Conservation (phyloP, 2,888 invertebrate species). For the Caenorhabditis sp. region DNA sequence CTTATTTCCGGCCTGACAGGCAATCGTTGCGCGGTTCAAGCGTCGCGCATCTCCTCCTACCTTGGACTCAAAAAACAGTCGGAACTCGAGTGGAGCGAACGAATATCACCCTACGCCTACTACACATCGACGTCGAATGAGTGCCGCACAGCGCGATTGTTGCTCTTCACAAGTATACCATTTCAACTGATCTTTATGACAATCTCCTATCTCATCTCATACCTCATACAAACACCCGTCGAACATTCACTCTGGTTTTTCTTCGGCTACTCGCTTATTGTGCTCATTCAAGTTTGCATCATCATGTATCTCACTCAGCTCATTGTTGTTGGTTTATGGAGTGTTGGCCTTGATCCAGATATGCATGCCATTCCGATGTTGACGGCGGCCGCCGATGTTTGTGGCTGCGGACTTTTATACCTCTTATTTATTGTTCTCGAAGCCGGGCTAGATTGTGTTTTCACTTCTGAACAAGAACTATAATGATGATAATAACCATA, state of each 20-base stretch:
- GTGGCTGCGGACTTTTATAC: slow-evolving; percentile 40
- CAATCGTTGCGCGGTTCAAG: slow-evolving; percentile 46
- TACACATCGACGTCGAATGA: slow-evolving; percentile 15
- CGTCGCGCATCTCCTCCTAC: slow-evolving; percentile 43
- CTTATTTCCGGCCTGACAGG: slow-evolving; percentile 47
- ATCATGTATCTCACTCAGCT: slow-evolving; percentile 43
- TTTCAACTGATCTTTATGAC: slow-evolving; percentile 34
- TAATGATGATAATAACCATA: too few relatives aligned
- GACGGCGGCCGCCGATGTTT: slow-evolving; percentile 45
- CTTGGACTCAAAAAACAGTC: slow-evolving; percentile 35
- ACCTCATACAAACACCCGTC: slow-evolving; percentile 9
- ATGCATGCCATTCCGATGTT: slow-evolving; percentile 50
- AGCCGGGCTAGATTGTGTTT: slow-evolving; percentile 8
- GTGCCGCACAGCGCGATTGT: slow-evolving; percentile 19
- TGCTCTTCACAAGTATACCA: slow-evolving; percentile 32
- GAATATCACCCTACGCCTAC: slow-evolving; percentile 27
- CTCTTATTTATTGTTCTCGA: slow-evolving; percentile 20
- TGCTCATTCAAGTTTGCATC: slow-evolving; percentile 25
- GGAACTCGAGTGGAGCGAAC: slow-evolving; percentile 13
- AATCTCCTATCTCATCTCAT: slow-evolving; percentile 16
- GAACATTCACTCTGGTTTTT: slow-evolving; percentile 3
- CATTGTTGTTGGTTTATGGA: slow-evolving; percentile 39
- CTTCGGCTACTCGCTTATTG: slow-evolving; percentile 8
- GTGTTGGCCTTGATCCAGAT: slow-evolving; percentile 41
- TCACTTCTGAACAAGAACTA: too few relatives aligned